Conservation (phyloP, 2,113 vertebrate genomes). For the Pelmatolapia mariae region DNA sequence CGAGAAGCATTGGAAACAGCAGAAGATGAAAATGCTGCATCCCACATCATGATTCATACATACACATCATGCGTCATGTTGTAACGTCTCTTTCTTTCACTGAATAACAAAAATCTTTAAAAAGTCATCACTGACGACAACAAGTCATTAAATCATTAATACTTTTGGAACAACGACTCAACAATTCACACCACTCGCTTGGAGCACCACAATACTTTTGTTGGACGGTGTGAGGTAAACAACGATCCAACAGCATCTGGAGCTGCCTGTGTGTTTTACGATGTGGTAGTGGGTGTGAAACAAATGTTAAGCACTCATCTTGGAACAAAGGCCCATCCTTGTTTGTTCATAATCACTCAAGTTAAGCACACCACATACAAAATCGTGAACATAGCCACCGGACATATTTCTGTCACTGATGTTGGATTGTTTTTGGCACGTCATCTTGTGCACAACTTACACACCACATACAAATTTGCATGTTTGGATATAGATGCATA, state of each 20-base stretch:
- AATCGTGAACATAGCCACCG: background rate
- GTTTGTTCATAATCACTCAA: conserved; percentile 16
- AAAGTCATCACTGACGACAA: background rate
- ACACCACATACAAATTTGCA: background rate
- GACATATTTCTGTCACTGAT: background rate
- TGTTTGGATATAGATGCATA: background rate
- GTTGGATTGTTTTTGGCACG: background rate
- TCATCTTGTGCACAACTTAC: background rate
- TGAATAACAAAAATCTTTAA: background rate
- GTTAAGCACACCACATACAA: background rate
- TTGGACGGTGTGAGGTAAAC: background rate
- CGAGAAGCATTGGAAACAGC: background rate
- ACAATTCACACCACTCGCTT: background rate
- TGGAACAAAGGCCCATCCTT: background rate
- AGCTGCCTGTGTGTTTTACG: conserved; percentile 15
- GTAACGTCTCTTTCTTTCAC: background rate
- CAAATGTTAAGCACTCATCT: conserved; percentile 10
- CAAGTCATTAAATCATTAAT: background rate
- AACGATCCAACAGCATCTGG: conserved; percentile 30
- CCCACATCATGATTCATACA: background rate
- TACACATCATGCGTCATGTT: background rate
- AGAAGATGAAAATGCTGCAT: background rate
- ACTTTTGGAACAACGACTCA: background rate
- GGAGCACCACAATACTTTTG: background rate
- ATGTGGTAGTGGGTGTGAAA: conserved; percentile 31